phyloP scores from a whole-genome alignment of 2,797 vertebrate species.

The Myotis findleyi region DNA sequence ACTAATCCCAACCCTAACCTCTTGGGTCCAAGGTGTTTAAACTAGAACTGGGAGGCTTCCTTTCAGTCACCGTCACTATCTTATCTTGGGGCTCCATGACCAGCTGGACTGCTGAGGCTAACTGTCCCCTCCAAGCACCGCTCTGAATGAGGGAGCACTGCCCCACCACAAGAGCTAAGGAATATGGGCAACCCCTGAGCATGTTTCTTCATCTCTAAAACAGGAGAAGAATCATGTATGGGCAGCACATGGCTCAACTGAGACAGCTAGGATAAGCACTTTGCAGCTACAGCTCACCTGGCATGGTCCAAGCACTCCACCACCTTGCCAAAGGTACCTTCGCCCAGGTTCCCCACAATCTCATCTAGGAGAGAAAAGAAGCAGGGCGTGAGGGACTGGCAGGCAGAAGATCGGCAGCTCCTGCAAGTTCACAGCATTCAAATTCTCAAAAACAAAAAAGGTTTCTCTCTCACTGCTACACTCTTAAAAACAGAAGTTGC shows the following conservation, averaged over 20 bases:
- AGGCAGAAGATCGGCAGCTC: conserved; percentile 74
- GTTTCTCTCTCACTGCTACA: conserved; percentile 84
- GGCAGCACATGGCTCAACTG: background rate
- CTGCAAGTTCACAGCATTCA: conserved; percentile 86
- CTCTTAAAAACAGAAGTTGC: conserved; percentile 84
- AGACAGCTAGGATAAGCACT: background rate
- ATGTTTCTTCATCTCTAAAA: background rate
- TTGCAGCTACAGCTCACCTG: conserved; percentile 84
- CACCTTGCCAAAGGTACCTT: conserved; percentile 91
- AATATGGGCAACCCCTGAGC: background rate
- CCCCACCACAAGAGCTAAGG: background rate
- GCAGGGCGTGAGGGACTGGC: conserved; percentile 49
- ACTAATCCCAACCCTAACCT: background rate
- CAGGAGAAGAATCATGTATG: background rate
- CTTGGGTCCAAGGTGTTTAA: background rate
- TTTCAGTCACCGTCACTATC: background rate
- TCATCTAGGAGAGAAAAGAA: conserved; percentile 91
- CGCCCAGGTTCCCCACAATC: conserved; percentile 89
- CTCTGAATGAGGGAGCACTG: background rate
- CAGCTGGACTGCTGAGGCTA: background rate
- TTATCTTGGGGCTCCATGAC: background rate
- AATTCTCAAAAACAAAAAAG: conserved; percentile 83
- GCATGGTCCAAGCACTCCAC: conserved; percentile 91
- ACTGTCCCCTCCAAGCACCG: background rate
- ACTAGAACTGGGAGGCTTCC: background rate